Base-by-base conservation (phyloP, 1,140 invertebrate species). In the Zaprionus kolodkinae region DNA sequence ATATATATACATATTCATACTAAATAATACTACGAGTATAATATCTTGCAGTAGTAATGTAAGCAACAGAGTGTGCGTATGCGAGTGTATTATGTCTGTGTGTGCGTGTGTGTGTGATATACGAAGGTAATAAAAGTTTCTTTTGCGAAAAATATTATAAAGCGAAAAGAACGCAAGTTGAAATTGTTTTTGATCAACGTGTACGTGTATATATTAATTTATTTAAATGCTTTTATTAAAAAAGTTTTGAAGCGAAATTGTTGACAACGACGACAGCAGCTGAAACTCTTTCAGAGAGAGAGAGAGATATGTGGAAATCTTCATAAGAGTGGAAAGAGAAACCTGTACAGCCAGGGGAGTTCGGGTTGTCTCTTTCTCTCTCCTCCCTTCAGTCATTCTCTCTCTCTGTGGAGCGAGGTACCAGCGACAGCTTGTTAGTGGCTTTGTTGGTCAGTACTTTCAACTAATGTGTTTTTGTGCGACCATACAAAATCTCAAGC, bases 361-460 rank as follows among this genome's bases (percentile, higher is more conserved):
- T 10, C 11, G 45, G 10, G 45, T 50, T 50, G 45, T 6, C 27
- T 30, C 27, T 30, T 21, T 21, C 21, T 21, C 21, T 30, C 27
- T 30, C 6, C 27, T 30, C 27, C 21, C 21, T 21, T 2, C n/a
- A n/a, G n/a, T 27, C 25, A 27, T 2, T 21, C 21, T 12, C 21
- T 66, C 48, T 50, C 36, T 15, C 11, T 61, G 33, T 45, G 54
- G 17, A 35, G 33, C 50, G 9, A 68, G 43, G 13, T 52, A 56
- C 62, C 60, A 72, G 81, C 85, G 84, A 85, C 85, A 89, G 85
- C 85, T 89, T 85, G 85, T 89, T 89, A 85, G 85, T 89, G 85
- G 85, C 85, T 89, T 89, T 89, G 85, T 89, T 85, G 85, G 85
- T 89, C 85, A 89, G 85, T 89, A 89, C 81, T 89, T 89, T 89